Base-by-base conservation (phyloP, 2,888 invertebrate genomes). In the Ophion obscuratus region DNA sequence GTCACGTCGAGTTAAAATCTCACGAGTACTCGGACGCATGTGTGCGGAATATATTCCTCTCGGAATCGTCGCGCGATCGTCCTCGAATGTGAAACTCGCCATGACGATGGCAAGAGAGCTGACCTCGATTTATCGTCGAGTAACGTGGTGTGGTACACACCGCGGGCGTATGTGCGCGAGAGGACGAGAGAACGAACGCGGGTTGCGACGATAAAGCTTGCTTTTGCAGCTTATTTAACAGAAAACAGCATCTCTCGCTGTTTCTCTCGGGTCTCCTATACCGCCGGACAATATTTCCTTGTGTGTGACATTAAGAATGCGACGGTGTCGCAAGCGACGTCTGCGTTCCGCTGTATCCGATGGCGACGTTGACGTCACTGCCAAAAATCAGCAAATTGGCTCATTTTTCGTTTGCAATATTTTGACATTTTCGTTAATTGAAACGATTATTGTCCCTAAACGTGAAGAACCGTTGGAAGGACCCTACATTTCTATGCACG, bases 91-190 rank as follows among this genome's bases (percentile, higher is more conserved):
- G 86, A 86, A 86, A 86, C 86, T 86, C 83, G 78, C 74, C 61
- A 78, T 53, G 81, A 78, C 83, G 81, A 74, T 67, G 80, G 73
- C 68, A 70, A 31, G 77, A 68, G 83, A 78, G 81, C 81, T 83
- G 86, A 86, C 86, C 86, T 83, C 86, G 86, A 83, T 86, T 83
- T 78, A 81, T 86, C 83, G 83, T 81, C 81, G 62, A 86, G 81
- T 81, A 78, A 68, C 62, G 53, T 31, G 68, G 9, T 36, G 24
- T 24, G 71, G 24, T 24, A n/a, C 71, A 57, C 57, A 44, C 9
- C 57, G 44, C 10, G 64, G 10, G 75, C 47, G 68, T 61, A 61
- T 44, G 44, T 61, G 47, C 24, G 24, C 61, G 68, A 36, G 59
- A 17, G 62, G 11, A 24, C 44, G 59, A 62, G 79, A 66, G 66